A percentile compares a stretch with the other conserved stretches of the same genome.
Conservation (phyloP, 2,888 invertebrate species). For the Thereva nobilitata region DNA sequence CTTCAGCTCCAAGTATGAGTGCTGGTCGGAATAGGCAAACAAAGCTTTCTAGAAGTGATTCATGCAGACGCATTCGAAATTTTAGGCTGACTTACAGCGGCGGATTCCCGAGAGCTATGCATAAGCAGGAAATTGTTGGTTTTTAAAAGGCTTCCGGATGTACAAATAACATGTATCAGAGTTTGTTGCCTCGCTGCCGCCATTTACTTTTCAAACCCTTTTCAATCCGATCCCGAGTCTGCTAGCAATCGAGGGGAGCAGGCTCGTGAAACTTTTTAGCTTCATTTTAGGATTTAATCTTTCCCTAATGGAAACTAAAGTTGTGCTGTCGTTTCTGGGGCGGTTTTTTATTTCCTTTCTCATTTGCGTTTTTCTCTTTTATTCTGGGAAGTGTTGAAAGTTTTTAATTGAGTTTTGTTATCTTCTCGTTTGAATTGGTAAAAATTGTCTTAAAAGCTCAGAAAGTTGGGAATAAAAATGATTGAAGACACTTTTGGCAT, state of each 20-base stretch:
- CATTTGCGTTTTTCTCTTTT: constrained; percentile 10
- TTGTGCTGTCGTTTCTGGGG: constrained; percentile 2
- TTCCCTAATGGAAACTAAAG: constrained; percentile 12
- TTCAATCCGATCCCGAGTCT: constrained; percentile 14
- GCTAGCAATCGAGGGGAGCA: constrained; percentile 3
- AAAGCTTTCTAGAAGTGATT: constrained; percentile 5
- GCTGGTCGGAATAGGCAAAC: constrained; percentile 13
- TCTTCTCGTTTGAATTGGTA: constrained; percentile 9
- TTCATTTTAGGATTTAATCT: constrained; percentile 12
- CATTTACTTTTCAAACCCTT: constrained; percentile 1
- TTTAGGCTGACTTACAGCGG: background rate
- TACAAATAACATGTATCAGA: background rate
- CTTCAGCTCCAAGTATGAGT: constrained; percentile 14
- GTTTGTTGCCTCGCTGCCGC: no score
- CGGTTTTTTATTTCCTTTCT: constrained; percentile 2
- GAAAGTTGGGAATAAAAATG: constrained; percentile 2
- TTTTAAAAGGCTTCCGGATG: constrained; percentile 6
- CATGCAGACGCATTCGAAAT: background rate
- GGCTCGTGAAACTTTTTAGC: constrained; percentile 1
- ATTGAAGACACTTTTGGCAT: no score
- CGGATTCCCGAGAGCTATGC: constrained; percentile 1
- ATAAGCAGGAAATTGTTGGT: background rate
- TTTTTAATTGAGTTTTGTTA: constrained; percentile 22
- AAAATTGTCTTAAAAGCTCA: constrained; percentile 9
- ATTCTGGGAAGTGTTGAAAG: background rate